phyloP scores from a whole-genome alignment of 2,113 vertebrate genomes.

The Tachycineta bicolor region DNA sequence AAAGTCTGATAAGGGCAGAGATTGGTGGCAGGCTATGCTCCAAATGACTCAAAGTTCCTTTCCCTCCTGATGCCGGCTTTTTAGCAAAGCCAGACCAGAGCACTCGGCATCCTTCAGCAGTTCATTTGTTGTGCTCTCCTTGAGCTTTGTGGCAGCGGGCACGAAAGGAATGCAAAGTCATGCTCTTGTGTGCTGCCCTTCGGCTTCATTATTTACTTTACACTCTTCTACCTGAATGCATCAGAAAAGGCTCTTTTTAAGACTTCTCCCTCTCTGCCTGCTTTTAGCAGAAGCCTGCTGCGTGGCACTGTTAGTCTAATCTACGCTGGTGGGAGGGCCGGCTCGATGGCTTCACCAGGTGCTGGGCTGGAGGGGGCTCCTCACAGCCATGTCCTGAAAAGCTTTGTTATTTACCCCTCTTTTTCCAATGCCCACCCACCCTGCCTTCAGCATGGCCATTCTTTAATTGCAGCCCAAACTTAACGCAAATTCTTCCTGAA shows the following conservation, averaged over 20 bases:
- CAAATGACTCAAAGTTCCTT: not conserved
- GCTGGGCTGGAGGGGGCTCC: not conserved
- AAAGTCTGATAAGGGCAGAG: constrained; percentile 10
- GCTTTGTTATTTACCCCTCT: not conserved
- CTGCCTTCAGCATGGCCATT: fast-evolving
- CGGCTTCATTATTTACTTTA: constrained; percentile 58
- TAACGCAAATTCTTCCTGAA: not conserved
- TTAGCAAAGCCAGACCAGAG: not conserved
- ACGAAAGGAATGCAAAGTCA: constrained; percentile 40
- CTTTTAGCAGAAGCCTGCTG: constrained; percentile 35
- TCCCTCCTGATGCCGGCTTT: not conserved
- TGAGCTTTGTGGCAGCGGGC: not conserved
- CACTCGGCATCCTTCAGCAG: not conserved
- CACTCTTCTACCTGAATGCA: constrained; percentile 60
- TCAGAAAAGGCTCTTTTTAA: constrained; percentile 43
- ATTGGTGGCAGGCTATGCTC: not conserved
- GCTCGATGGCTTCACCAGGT: constrained; percentile 36
- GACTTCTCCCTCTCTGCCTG: not conserved
- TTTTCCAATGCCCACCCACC: not conserved
- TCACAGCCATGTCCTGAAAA: not conserved
- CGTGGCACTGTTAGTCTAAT: constrained; percentile 7
- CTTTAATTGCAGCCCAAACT: constrained; percentile 5
- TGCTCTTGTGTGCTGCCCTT: constrained; percentile 21
- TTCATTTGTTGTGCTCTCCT: not conserved
- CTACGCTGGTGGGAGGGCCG: not conserved